Evolutionary conservation across 2,797 vertebrate species (phyloP).

Genomic region (Oreochromis grahami): DNA sequence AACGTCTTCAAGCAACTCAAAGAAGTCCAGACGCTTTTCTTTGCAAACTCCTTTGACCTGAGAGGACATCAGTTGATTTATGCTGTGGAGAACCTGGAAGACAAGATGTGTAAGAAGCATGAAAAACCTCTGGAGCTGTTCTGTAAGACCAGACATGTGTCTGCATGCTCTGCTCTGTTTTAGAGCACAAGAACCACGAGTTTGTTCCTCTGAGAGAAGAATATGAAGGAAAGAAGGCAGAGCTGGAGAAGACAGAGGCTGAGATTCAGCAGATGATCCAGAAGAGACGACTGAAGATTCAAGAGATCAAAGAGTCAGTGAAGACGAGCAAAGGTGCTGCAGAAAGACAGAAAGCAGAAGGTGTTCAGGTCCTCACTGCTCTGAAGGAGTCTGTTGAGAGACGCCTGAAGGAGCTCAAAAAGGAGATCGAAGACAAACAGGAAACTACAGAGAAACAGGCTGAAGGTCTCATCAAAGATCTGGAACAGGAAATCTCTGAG

Average conservation of each 20-base stretch:
- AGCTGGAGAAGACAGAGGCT: not conserved
- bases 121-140: not conserved
- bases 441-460: not conserved
- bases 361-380: not conserved
- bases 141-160: not conserved
- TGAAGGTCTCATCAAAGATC: not conserved
- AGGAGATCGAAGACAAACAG: not conserved
- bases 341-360: not conserved
- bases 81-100: not conserved
- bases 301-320: not conserved
- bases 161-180: not conserved
- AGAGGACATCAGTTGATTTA: not conserved
- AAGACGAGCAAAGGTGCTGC: not conserved
- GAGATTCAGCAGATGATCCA: not conserved
- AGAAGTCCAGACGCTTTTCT: too few species aligned
- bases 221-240: not conserved
- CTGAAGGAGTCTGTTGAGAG: not conserved
- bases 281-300: not conserved
- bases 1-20: too few species aligned
- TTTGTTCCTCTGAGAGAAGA: not conserved
- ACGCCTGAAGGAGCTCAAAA: not conserved
- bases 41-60: too few species aligned
- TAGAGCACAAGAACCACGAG: accelerated
- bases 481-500: too few species aligned
- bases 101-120: accelerated